These are phyloP conservation scores for Terebella lapidaria DNA, from an alignment of 2,888 invertebrate genomes.

Conservation along the genomic window DNA sequence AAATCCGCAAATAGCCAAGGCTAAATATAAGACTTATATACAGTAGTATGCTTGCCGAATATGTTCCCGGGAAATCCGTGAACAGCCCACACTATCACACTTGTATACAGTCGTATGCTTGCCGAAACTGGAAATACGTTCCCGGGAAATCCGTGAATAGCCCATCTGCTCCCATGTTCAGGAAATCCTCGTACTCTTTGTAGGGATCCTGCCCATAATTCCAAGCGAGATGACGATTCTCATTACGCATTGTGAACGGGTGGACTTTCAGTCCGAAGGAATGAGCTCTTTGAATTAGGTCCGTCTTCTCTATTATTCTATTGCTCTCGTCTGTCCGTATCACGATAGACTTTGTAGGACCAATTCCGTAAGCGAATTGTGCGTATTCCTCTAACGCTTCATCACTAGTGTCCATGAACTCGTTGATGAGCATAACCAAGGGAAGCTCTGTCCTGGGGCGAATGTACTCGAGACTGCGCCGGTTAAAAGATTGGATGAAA, in stretches of 20 bases:
- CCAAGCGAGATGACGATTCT: slow-evolving; percentile 23
- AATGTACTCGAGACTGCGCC: slow-evolving; percentile 14
- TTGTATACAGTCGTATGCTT: too few species aligned
- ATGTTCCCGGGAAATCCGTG: too few species aligned
- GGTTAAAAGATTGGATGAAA: slow-evolving; percentile 24
- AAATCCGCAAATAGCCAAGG: too few species aligned
- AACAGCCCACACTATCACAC: too few species aligned
- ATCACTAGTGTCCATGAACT: slow-evolving; percentile 4
- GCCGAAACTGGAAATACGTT: too few species aligned
- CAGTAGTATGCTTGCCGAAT: too few species aligned
- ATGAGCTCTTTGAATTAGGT: slow-evolving; percentile 15
- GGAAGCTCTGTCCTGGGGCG: slow-evolving; percentile 15
- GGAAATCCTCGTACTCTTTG: slow-evolving; percentile 18
- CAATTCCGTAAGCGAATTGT: slow-evolving; percentile 19
- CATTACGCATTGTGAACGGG: slow-evolving; percentile 24
- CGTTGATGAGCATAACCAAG: slow-evolving; percentile 7
- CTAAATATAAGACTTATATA: too few species aligned
- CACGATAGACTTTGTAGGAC: slow-evolving; percentile 10
- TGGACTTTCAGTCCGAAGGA: slow-evolving; percentile 17
- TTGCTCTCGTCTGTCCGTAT: background rate
- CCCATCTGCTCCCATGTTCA: slow-evolving; percentile 25
- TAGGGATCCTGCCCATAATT: slow-evolving; percentile 24
- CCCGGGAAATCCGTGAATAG: slow-evolving; percentile 30
- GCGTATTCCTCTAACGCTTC: slow-evolving; percentile 10
- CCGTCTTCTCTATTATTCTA: slow-evolving; percentile 9